These are phyloP conservation scores for Puffinus mauretanicus DNA, from an alignment of 2,113 vertebrate species.

Conservation along the genomic window DNA sequence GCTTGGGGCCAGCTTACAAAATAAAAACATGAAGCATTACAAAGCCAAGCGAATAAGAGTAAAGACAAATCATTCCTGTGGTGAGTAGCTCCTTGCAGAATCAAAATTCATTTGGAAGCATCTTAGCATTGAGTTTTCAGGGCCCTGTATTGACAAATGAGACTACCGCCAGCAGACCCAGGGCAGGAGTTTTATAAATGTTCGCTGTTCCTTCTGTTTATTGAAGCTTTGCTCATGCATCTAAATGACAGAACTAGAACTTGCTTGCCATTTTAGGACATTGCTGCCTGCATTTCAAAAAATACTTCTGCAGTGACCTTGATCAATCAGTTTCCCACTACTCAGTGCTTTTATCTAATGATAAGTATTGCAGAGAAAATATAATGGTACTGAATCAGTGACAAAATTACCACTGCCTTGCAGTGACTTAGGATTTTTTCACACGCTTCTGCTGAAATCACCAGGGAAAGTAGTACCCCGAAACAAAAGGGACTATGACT, in stretches of 20 bases:
- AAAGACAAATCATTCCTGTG: constrained; percentile 45
- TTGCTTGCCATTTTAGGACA: constrained; percentile 47
- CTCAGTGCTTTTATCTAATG: constrained; percentile 31
- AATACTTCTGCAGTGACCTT: neutral
- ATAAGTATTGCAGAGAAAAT: neutral
- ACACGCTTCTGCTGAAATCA: neutral
- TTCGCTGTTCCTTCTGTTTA: constrained; percentile 33
- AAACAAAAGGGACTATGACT: neutral
- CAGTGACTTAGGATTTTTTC: neutral
- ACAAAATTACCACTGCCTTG: constrained; percentile 1
- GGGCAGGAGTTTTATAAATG: constrained; percentile 54
- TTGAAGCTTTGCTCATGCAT: constrained; percentile 61
- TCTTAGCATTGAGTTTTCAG: constrained; percentile 43
- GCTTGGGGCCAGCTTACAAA: neutral
- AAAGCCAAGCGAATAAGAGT: neutral
- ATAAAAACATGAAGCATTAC: constrained; percentile 32
- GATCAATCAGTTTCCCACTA: constrained; percentile 41
- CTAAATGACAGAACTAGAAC: constrained; percentile 67
- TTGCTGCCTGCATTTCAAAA: constrained; percentile 40
- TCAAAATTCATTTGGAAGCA: constrained; percentile 59
- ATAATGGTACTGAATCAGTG: neutral
- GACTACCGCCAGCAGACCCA: constrained; percentile 36
- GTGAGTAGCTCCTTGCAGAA: constrained; percentile 37
- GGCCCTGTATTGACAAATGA: constrained; percentile 42
- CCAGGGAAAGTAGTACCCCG: neutral